Conservation (phyloP, 2,888 invertebrate genomes). For the Netelia virgata region DNA sequence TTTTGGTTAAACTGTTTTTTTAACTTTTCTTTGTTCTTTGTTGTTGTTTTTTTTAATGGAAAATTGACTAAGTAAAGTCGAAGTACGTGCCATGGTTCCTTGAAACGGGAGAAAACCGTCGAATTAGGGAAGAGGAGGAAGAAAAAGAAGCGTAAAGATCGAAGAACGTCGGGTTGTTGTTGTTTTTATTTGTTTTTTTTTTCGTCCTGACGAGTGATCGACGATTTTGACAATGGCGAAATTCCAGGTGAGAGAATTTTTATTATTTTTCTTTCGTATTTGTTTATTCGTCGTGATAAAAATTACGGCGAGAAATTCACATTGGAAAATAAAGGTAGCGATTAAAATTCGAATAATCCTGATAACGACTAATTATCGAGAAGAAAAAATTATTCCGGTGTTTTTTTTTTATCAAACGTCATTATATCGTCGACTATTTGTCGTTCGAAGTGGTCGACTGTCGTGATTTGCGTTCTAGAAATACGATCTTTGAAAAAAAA, state of each 20-base stretch:
- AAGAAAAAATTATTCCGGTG: too few relatives aligned
- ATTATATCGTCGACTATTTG: too few relatives aligned
- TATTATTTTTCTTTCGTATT: background rate
- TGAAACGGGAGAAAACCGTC: slow-evolving; percentile 31
- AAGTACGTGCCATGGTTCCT: slow-evolving; percentile 62
- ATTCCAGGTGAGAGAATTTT: slow-evolving; percentile 54
- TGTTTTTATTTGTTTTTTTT: background rate
- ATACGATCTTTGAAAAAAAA: too few relatives aligned
- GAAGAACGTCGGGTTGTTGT: slow-evolving; percentile 18
- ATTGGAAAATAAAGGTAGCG: background rate
- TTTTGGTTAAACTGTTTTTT: slow-evolving; percentile 15
- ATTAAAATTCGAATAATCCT: background rate
- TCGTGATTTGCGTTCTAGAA: background rate
- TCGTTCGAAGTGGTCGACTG: background rate
- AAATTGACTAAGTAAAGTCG: slow-evolving; percentile 46
- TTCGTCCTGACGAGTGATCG: background rate
- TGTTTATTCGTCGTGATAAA: background rate
- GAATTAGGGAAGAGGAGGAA: slow-evolving; percentile 34
- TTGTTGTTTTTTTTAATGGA: background rate
- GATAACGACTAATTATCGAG: background rate
- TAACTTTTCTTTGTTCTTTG: background rate
- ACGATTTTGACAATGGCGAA: slow-evolving; percentile 47
- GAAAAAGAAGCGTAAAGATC: slow-evolving; percentile 21
- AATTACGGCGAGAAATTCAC: background rate
- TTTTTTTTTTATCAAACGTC: too few relatives aligned